Evolutionary conservation across 2,797 vertebrate genomes (phyloP), one percentile per base, ranked within the genome.

Genomic region (Urosaurus nigricauda): DNA sequence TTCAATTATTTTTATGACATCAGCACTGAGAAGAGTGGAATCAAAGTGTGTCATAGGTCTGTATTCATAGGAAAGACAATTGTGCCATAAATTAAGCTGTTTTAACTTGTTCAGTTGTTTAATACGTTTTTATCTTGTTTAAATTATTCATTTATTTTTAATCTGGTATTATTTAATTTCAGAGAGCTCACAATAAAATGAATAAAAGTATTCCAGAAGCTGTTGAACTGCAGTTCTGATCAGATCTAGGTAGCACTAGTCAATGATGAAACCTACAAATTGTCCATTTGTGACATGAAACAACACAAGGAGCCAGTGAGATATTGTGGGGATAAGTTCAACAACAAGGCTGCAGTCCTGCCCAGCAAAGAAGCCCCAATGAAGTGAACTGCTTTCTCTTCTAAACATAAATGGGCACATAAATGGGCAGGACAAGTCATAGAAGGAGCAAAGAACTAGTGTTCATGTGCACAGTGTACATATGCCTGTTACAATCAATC

Each of bases 401-500:
- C 51, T 40, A 58, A 53, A 17, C 47, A 73, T 77, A 9, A 87
- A 37, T 12, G 1, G 40, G 14, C n/a, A 14, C 26, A 60, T 63
- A 84, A 68, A 58, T 0, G 0, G 79, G n/a, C 35, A 56, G 88
- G 74, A 91, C 56, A 85, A 83, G 77, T 68, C 79, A n/a, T 78
- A 53, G 7, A 19, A 29, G 12, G 12, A 14, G n/a, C 79, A 53
- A 7, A 17, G 81, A 87, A 37, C 24, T 26, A 65, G 32, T 84
- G 74, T 51, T 79, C 12, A 16, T 53, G 26, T 12, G 65, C 90
- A 51, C 47, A 51, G 47, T 9, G 47, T 51, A 51, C 8, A 51
- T 89, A 77, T 71, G 92, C 80, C 79, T 93, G 58, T 7, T 75
- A 84, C 78, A 87, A 68, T 74, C 65, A 51, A 5, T 43, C 87